Evolutionary conservation across 2,888 invertebrate species (phyloP).

Genomic region (Lepetodrilus schrolli): DNA sequence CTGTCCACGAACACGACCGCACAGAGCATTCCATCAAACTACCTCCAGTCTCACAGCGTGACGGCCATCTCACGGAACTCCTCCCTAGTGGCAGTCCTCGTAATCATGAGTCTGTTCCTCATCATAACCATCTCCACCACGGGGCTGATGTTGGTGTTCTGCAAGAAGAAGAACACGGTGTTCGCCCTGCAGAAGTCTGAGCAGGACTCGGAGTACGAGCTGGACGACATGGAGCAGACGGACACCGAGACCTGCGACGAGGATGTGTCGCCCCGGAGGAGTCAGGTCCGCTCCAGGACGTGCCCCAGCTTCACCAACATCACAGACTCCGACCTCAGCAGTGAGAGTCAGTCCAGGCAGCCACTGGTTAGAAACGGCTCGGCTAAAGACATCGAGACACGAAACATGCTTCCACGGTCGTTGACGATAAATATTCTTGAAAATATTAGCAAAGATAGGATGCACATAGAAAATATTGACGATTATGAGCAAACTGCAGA

Average conservation of each 20-base stretch:
- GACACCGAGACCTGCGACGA: slow-evolving; percentile 55
- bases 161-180: slow-evolving; percentile 71
- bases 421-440: slow-evolving; percentile 3
- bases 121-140: slow-evolving; percentile 66
- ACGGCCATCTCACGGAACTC: neutral
- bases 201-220: slow-evolving; percentile 63
- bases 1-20: neutral
- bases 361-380: slow-evolving; percentile 1
- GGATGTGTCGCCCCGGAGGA: slow-evolving; percentile 3
- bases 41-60: neutral
- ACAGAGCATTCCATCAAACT: neutral
- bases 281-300: slow-evolving; percentile 39
- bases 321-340: neutral
- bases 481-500: neutral
- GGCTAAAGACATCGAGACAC: neutral
- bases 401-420: slow-evolving; percentile 14
- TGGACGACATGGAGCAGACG: slow-evolving; percentile 63
- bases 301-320: slow-evolving; percentile 37
- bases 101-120: slow-evolving; percentile 67
- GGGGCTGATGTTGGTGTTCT: slow-evolving; percentile 67
- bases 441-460: neutral
- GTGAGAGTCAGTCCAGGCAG: neutral
- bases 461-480: slow-evolving; percentile 2
- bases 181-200: slow-evolving; percentile 68
- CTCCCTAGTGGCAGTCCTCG: slow-evolving; percentile 54